Evolutionary conservation across 2,797 vertebrate species (phyloP), one percentile per base, ranked within the genome.

Genomic region (Hemibagrus guttatus): DNA sequence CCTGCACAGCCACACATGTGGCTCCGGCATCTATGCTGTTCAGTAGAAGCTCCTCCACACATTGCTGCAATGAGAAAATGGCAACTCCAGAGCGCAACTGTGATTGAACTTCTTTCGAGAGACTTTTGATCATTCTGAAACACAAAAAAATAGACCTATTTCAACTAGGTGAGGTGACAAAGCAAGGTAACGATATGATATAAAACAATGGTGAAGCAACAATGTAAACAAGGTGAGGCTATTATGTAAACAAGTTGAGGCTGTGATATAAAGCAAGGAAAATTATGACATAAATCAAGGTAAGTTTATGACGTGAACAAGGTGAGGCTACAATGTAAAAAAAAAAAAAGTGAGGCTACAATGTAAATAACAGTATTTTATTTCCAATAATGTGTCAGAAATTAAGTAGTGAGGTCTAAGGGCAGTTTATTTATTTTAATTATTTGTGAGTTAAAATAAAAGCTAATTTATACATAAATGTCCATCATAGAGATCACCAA

Each of bases 21-120:
- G 98, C 96, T 87, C 94, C 96, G 9, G 97, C 97, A 87, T 99
- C 98, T 0, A 98, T 93, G 93, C 98, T 96, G 84, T 99, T 99
- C 14, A 99, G 93, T 46, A 97, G 42, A 12, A 99, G 97, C 90
- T 99, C 98, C 91, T 99, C 98, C 1, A 98, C 95, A 75, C 98
- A 99, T 58, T 98, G 98, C 49, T 96, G 96, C 0, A 99, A 90
- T 0, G 97, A 98, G n/a, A 46, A 95, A 79, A 99, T 75, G 1
- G 97, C 92, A 64, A 99, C 93, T 61, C 97, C 97, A 56, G 98
- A 97, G 85, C 98, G 97, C 88, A 99, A 92, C 87, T 92, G 95
- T 78, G 94, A 93, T 91, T 93, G 96, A 21, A 99, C 95, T 31
- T 98, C 97, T 91, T 91, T 90, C 52, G 95, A 91, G 90, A 99